Percentiles rank a stretch among this genome's conserved stretches.
Conservation (phyloP, 1,140 invertebrate genomes). For the Saccostrea echinata region DNA sequence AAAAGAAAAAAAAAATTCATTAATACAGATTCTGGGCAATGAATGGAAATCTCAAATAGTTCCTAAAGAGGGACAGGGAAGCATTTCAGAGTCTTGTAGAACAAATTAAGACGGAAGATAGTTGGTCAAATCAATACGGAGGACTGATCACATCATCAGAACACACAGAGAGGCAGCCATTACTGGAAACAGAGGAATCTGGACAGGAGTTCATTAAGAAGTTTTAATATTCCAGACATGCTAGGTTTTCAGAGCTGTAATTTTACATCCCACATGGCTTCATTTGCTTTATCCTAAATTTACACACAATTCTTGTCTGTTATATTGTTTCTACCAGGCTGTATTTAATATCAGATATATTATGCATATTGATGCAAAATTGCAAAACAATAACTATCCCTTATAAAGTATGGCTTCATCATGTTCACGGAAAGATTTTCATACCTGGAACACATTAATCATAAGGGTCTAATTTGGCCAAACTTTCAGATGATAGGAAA, state of each 20-base stretch:
- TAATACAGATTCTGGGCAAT: background rate
- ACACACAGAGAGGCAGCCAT: background rate
- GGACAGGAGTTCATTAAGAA: background rate
- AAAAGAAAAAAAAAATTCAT: constrained; percentile 12
- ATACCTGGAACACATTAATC: too few species aligned
- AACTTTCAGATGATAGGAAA: too few species aligned
- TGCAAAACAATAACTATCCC: too few species aligned
- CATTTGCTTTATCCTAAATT: background rate
- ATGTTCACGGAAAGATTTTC: too few species aligned
- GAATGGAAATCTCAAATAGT: background rate
- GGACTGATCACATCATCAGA: background rate
- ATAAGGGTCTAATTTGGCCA: too few species aligned
- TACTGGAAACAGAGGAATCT: constrained; percentile 7
- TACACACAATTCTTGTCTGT: background rate
- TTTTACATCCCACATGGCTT: background rate
- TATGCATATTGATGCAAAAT: too few species aligned
- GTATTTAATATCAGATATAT: too few species aligned
- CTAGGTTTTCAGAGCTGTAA: background rate
- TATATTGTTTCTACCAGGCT: background rate
- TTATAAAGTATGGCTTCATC: too few species aligned
- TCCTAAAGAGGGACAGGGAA: background rate
- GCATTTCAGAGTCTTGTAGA: constrained; percentile 32
- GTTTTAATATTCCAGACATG: background rate
- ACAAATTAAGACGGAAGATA: constrained; percentile 35
- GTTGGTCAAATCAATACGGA: constrained; percentile 28